Percentiles rank a stretch among this genome's conserved stretches.
Evolutionary conservation across 92 coral and sea anemone genomes (phyloP).

Genomic region (Phymanthus crucifer): DNA sequence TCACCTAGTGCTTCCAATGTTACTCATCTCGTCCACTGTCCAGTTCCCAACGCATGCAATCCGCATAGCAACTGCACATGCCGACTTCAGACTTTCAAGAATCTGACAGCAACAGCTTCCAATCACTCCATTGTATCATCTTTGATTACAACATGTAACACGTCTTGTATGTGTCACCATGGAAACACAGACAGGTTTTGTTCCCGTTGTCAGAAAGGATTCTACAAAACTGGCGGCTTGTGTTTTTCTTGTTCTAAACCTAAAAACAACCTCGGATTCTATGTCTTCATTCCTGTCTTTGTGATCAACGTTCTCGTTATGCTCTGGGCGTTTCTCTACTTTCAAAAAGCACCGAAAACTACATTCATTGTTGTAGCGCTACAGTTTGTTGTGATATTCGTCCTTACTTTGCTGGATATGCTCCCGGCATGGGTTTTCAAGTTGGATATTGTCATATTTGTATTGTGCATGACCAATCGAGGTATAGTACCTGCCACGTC

Average conservation of each 20-base stretch:
- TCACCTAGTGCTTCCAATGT: slow-evolving; percentile 40
- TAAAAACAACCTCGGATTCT: slow-evolving; percentile 29
- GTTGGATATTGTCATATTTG: slow-evolving; percentile 44
- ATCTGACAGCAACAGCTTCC: neutral
- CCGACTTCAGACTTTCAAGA: slow-evolving; percentile 12
- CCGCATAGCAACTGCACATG: slow-evolving; percentile 52
- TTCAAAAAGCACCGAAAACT: too few relatives aligned
- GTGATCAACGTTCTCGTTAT: slow-evolving; percentile 38
- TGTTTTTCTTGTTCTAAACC: slow-evolving; percentile 45
- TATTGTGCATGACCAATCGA: slow-evolving; percentile 50
- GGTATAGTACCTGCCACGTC: slow-evolving; percentile 37
- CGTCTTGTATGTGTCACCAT: slow-evolving; percentile 46
- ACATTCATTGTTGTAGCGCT: slow-evolving; percentile 42
- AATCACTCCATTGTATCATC: slow-evolving; percentile 12
- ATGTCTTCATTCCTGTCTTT: slow-evolving; percentile 40
- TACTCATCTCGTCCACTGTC: slow-evolving; percentile 57
- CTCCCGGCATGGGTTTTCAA: slow-evolving; percentile 60
- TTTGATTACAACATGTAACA: slow-evolving; percentile 42
- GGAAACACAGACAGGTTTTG: too few relatives aligned
- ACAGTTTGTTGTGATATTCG: slow-evolving; percentile 43
- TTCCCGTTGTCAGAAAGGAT: too few relatives aligned
- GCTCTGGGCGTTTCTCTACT: slow-evolving; percentile 46
- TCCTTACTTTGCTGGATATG: slow-evolving; percentile 48
- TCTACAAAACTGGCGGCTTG: slow-evolving; percentile 56
- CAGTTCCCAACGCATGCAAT: slow-evolving; percentile 50